Base-by-base conservation (phyloP, 2,113 vertebrate species). In the Peromyscus leucopus region DNA sequence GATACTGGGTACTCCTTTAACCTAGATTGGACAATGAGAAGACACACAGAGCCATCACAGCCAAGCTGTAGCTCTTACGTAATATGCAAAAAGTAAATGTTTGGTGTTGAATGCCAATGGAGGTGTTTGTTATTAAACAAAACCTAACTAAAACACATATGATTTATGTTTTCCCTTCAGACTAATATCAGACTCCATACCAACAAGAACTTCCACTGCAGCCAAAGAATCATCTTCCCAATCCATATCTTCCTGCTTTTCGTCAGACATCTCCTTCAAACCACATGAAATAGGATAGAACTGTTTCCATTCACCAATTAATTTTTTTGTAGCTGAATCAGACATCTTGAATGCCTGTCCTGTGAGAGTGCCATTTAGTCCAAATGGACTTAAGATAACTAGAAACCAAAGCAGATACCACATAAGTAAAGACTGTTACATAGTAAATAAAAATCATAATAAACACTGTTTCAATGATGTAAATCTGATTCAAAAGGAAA, bases 381-480 rank as follows among this genome's bases (percentile, higher is more conserved):
- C 99, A 82, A 99, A 99, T 17, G 99, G 99, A 98, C 99, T 99
- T 96, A 99, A 99, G 98, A 99, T 99, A 97, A 99, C 99, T 99
- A 96, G 36, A 98, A 97, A 96, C 87, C 42, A 98, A 97, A 95
- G 97, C 1, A 97, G 91, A 98, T 63, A 87, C 21, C 72, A 48
- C 16, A 36, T 97, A 76, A 31, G 11, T 8, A 90, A 67, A 94
- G 67, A 88, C 6, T 89, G 4, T 90, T 96, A 94, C 2, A 94
- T 1, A 90, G 16, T 90, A 96, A 83, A 78, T 93, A 95, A 87
- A 75, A 71, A 96, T 46, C 28, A 95, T 46, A 96, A 0, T 84
- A 31, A 75, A 97, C 21, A 93, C 17, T 69, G 16, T 74, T 63
- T 31, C 16, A 97, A 96, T 85, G 55, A 75, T 46, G 9, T n/a